These are phyloP conservation scores for Phalacrocorax aristotelis DNA, from an alignment of 2,113 vertebrate genomes.

Conservation along the genomic window DNA sequence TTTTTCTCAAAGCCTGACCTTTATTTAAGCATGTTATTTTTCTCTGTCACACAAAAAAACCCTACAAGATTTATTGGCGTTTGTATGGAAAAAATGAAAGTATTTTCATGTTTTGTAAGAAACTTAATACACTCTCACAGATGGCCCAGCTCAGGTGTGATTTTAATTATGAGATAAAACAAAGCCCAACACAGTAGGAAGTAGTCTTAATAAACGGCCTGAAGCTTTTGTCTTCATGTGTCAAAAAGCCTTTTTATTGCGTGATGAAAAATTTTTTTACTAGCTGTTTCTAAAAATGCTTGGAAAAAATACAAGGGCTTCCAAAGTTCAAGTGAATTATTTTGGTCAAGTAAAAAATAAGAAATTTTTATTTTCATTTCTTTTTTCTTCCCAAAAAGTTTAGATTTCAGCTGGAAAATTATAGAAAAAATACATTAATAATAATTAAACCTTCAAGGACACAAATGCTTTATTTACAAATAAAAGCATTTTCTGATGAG, in stretches of 20 bases:
- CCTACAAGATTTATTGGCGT: slow-evolving; percentile 47
- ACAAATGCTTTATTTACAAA: not conserved
- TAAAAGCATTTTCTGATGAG: not conserved
- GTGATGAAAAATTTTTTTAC: slow-evolving; percentile 44
- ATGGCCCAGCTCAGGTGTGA: slow-evolving; percentile 78
- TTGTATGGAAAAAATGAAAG: slow-evolving; percentile 57
- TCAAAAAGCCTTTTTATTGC: slow-evolving; percentile 67
- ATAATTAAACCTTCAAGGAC: not conserved
- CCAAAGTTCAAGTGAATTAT: not conserved
- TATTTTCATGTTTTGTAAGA: slow-evolving; percentile 66
- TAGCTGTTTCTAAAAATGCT: slow-evolving; percentile 54
- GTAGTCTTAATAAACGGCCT: slow-evolving; percentile 76
- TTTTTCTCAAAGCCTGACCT: not conserved
- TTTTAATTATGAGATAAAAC: slow-evolving; percentile 80
- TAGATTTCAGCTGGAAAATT: not conserved
- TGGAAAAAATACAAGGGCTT: slow-evolving; percentile 17
- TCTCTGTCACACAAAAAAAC: not conserved
- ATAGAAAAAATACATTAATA: not conserved
- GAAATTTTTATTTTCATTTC: not conserved
- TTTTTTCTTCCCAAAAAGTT: not conserved
- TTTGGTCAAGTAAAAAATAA: not conserved
- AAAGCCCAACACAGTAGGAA: slow-evolving; percentile 74
- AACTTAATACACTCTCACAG: slow-evolving; percentile 72
- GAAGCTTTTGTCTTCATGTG: slow-evolving; percentile 72
- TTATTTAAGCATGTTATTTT: slow-evolving; percentile 23